A percentile compares a stretch with the other conserved stretches of the same genome.
phyloP scores from a whole-genome alignment of 2,888 invertebrate species.

The Cremastobaeus sp. region DNA sequence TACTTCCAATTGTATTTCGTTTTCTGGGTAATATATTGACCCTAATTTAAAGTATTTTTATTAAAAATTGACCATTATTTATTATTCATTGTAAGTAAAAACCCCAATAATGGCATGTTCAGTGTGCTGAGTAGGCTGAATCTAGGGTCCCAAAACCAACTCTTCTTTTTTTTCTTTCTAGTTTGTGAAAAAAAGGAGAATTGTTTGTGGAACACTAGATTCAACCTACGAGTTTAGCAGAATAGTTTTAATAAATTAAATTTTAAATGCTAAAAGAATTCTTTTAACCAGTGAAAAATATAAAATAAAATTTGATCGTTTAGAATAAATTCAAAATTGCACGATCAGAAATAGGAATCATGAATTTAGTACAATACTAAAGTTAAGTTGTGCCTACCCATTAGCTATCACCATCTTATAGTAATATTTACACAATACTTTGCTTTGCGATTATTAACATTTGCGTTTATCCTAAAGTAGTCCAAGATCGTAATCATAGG shows the following conservation, averaged over 20 bases:
- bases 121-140: no score
- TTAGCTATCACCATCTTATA: slow-evolving; percentile 27
- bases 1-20: no score
- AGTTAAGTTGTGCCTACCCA: slow-evolving; percentile 10
- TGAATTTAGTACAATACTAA: slow-evolving; percentile 1
- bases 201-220: no score
- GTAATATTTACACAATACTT: slow-evolving; percentile 38
- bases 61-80: no score
- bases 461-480: slow-evolving; percentile 23
- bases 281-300: not conserved
- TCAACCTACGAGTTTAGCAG: no score
- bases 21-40: no score
- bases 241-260: not conserved
- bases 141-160: no score
- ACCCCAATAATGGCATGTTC: no score
- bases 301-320: slow-evolving; percentile 1
- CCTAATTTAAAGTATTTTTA: no score
- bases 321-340: slow-evolving; percentile 12
- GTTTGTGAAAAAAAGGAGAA: no score
- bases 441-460: slow-evolving; percentile 17
- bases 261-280: not conserved
- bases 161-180: no score
- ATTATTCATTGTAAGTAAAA: no score
- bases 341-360: slow-evolving; percentile 23
- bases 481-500: slow-evolving; percentile 29